Evolutionary conservation across 2,888 invertebrate species (phyloP).

Genomic region (Pristionchus mayeri): DNA sequence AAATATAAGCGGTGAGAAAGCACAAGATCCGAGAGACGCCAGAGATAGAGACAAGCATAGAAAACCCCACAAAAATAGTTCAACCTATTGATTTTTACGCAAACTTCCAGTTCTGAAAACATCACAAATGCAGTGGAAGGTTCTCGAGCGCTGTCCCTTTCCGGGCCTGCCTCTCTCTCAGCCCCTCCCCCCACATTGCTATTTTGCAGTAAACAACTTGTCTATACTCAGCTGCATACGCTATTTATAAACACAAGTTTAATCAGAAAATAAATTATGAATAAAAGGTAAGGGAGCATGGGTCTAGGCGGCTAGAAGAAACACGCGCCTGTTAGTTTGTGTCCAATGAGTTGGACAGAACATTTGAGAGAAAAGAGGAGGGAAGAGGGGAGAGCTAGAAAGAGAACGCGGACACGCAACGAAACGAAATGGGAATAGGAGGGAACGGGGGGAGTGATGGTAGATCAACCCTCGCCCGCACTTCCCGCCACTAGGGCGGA

Average conservation of each 20-base stretch:
- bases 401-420: slow-evolving; percentile 40
- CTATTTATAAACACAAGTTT: background rate
- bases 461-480: slow-evolving; percentile 28
- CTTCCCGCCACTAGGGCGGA: no score
- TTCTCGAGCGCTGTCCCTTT: slow-evolving; percentile 1
- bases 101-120: background rate
- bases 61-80: background rate
- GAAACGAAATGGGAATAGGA: background rate
- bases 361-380: background rate
- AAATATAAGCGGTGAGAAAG: background rate
- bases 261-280: background rate
- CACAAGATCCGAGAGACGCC: background rate
- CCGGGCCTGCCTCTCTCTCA: slow-evolving; percentile 28
- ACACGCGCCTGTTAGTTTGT: slow-evolving; percentile 33
- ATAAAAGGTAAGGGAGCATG: background rate
- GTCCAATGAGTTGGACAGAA: slow-evolving; percentile 22
- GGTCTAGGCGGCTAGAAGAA: background rate
- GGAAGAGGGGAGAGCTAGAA: background rate
- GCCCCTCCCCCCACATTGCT: background rate
- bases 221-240: background rate
- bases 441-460: background rate
- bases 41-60: background rate
- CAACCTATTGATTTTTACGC: background rate
- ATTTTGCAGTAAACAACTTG: slow-evolving; percentile 9
- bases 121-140: slow-evolving; percentile 2